phyloP scores from a whole-genome alignment of 2,797 vertebrate species.

The Manis pentadactyla region DNA sequence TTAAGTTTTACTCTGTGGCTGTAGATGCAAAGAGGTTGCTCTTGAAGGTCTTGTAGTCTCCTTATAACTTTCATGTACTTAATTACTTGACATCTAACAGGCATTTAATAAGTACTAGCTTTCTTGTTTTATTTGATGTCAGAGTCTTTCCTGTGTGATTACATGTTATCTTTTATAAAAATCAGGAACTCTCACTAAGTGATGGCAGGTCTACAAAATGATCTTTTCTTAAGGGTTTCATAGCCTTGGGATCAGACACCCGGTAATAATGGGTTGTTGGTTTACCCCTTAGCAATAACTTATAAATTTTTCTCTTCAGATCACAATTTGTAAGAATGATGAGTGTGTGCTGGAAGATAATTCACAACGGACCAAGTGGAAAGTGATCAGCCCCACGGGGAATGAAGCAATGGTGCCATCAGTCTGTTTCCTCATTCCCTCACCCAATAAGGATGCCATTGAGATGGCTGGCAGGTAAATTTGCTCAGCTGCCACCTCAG shows the following conservation, averaged over 20 bases:
- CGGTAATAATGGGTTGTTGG: constrained; percentile 16
- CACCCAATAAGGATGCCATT: constrained; percentile 95
- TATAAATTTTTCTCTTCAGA: constrained; percentile 87
- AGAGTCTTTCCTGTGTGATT: not conserved
- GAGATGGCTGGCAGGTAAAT: constrained; percentile 94
- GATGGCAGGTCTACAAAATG: constrained; percentile 13
- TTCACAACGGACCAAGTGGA: constrained; percentile 98
- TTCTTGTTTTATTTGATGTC: constrained; percentile 48
- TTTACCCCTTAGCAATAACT: constrained; percentile 61
- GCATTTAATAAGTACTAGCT: constrained; percentile 23
- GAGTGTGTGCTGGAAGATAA: constrained; percentile 99
- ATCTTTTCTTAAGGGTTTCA: constrained; percentile 33
- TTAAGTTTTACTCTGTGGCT: not conserved
- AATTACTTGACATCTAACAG: constrained; percentile 8
- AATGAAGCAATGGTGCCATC: constrained; percentile 99
- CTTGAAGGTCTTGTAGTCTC: not conserved
- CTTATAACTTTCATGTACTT: not conserved
- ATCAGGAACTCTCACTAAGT: not conserved
- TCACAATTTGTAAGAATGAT: constrained; percentile 96
- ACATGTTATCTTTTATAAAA: not conserved
- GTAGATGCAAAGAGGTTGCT: not conserved
- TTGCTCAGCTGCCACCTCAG: not conserved
- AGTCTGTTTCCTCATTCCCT: constrained; percentile 95
- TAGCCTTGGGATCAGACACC: constrained; percentile 24
- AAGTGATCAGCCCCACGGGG: constrained; percentile 98